Percentiles rank a stretch among this genome's conserved stretches.
These are phyloP conservation scores for Xiphorhynchus erythropygius DNA, from an alignment of 2,797 vertebrate genomes.

Conservation along the genomic window DNA sequence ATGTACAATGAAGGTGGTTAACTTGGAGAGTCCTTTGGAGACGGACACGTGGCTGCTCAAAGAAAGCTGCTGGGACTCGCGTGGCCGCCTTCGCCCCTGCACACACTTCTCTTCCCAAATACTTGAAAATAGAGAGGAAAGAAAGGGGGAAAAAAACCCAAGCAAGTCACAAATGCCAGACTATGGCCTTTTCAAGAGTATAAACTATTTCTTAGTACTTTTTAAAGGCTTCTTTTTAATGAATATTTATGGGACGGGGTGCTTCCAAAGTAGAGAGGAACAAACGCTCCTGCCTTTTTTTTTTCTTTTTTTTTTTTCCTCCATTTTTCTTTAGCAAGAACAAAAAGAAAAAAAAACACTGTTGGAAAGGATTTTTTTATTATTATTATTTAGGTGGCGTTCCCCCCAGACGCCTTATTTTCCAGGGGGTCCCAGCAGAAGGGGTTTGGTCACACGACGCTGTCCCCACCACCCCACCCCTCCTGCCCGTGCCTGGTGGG, in stretches of 20 bases:
- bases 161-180: conserved; percentile 75
- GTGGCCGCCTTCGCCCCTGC: conserved; percentile 91
- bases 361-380: conserved; percentile 27
- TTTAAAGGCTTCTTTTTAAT: conserved; percentile 72
- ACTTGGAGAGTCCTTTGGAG: conserved; percentile 99
- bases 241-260: conserved; percentile 67
- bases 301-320: neutral
- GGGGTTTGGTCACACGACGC: conserved; percentile 30
- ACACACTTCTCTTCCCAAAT: conserved; percentile 86
- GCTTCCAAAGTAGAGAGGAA: conserved; percentile 76
- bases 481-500: neutral
- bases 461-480: conserved; percentile 5
- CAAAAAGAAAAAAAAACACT: conserved; percentile 46
- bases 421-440: conserved; percentile 20
- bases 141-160: conserved; percentile 63
- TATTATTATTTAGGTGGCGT: neutral
- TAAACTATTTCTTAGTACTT: conserved; percentile 74
- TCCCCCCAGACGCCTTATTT: conserved; percentile 12
- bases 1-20: conserved; percentile 99
- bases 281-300: conserved; percentile 62
- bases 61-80: conserved; percentile 94
- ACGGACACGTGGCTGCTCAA: conserved; percentile 99
- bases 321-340: conserved; percentile 42
- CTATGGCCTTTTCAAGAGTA: conserved; percentile 69
- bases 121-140: conserved; percentile 80